These are phyloP conservation scores for Eleginops maclovinus DNA, from an alignment of 2,113 vertebrate species.

Conservation along the genomic window DNA sequence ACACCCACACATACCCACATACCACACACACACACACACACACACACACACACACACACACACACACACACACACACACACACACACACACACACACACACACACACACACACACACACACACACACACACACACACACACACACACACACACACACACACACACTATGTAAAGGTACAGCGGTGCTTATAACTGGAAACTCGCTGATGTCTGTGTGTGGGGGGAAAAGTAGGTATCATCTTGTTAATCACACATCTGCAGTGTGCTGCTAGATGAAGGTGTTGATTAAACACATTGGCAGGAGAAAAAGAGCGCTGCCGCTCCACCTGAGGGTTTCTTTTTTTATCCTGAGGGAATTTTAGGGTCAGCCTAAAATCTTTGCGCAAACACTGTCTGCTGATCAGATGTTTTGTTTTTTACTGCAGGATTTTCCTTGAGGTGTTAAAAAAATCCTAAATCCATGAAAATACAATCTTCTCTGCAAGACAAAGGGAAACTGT, in stretches of 20 bases:
- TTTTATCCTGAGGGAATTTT: constrained; percentile 15
- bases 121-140: constrained; percentile 12
- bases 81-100: constrained; percentile 27
- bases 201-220: constrained; percentile 52
- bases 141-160: constrained; percentile 11
- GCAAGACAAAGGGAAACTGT: neutral
- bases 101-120: constrained; percentile 21
- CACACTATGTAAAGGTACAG: constrained; percentile 14
- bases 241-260: constrained; percentile 70
- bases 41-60: constrained; percentile 25
- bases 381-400: neutral
- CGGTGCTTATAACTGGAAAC: constrained; percentile 60
- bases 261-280: constrained; percentile 56
- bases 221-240: constrained; percentile 72
- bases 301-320: constrained; percentile 27
- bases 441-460: neutral
- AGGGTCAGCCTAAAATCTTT: constrained; percentile 19
- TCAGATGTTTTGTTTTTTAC: constrained; percentile 10
- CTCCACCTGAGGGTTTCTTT: neutral
- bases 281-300: constrained; percentile 68
- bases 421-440: neutral
- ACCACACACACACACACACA: constrained; percentile 21
- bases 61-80: constrained; percentile 9
- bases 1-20: constrained; percentile 19
- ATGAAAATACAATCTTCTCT: neutral